Evolutionary conservation across 2,888 invertebrate species (phyloP).

Genomic region (Acanthacorydalis orientalis): DNA sequence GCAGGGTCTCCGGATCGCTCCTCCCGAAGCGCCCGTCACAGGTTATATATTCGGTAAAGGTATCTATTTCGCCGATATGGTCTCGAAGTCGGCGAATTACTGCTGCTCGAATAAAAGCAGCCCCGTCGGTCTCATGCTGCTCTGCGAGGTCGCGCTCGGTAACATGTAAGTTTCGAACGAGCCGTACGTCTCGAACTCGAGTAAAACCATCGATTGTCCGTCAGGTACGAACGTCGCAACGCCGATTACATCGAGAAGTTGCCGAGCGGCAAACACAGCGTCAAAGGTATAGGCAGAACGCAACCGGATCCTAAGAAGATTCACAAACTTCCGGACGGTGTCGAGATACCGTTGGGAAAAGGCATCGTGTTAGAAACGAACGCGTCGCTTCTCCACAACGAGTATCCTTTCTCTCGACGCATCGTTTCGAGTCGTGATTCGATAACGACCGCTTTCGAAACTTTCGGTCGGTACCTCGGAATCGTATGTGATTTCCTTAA

Average conservation of each 20-base stretch:
- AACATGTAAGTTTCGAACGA: conserved; percentile 48
- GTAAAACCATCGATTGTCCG: conserved; percentile 12
- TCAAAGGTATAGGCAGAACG: conserved; percentile 73
- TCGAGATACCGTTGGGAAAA: conserved; percentile 63
- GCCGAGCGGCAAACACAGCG: conserved; percentile 72
- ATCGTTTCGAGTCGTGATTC: too few species aligned
- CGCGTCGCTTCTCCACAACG: conserved; percentile 69
- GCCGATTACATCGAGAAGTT: conserved; percentile 63
- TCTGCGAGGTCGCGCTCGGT: conserved; percentile 93
- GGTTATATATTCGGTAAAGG: conserved; percentile 99
- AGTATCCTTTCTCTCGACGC: conserved; percentile 80
- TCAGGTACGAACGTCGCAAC: conserved; percentile 52
- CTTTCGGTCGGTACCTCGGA: too few species aligned
- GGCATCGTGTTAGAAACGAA: conserved; percentile 27
- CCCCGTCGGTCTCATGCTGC: conserved; percentile 67
- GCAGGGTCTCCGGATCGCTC: conserved; percentile 86
- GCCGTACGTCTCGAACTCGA: background rate
- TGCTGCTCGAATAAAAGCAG: conserved; percentile 57
- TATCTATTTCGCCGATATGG: conserved; percentile 96
- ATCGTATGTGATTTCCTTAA: conserved; percentile 18
- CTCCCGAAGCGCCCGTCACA: conserved; percentile 90
- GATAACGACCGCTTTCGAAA: too few species aligned
- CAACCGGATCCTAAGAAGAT: conserved; percentile 57
- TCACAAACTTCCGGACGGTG: conserved; percentile 42
- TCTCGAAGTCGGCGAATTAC: conserved; percentile 95